Percentiles rank a stretch among this genome's conserved stretches.
These are phyloP conservation scores for Sitobion miscanthi DNA, from an alignment of 1,140 invertebrate genomes.

Conservation along the genomic window DNA sequence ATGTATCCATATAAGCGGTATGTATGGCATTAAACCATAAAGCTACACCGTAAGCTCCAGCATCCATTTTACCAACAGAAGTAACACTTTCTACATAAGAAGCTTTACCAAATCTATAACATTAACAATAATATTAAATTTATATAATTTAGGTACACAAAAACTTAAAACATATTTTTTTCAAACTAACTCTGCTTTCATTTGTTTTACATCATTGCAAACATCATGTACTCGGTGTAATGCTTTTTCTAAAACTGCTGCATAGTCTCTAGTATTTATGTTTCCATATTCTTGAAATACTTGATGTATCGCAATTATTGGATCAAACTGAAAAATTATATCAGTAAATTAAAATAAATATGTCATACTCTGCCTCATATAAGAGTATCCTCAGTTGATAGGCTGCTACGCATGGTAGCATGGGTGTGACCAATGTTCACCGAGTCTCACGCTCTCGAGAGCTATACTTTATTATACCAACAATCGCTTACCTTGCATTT, in stretches of 20 bases:
- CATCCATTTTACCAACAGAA: constrained; percentile 67
- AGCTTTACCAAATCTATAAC: constrained; percentile 67
- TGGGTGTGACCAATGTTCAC: not conserved
- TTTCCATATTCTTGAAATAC: not conserved
- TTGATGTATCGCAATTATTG: constrained; percentile 40
- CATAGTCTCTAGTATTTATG: not conserved
- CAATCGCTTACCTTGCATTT: not conserved
- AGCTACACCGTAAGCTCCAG: constrained; percentile 72
- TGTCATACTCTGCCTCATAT: not conserved
- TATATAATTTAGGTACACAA: not conserved
- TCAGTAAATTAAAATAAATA: not conserved
- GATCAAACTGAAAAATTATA: constrained; percentile 42
- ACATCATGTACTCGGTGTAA: constrained; percentile 10
- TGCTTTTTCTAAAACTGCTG: not conserved
- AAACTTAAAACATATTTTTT: not conserved
- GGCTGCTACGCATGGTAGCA: not conserved
- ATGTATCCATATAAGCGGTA: not conserved
- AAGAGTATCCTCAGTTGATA: not conserved
- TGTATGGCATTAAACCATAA: constrained; percentile 67
- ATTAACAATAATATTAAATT: not conserved
- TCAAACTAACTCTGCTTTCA: constrained; percentile 41
- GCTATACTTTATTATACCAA: not conserved
- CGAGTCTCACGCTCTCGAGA: not conserved
- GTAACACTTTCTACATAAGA: constrained; percentile 67
- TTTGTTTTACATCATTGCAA: constrained; percentile 34